Percentiles rank a stretch among this genome's conserved stretches.
phyloP scores from a whole-genome alignment of 2,113 vertebrate genomes.

The Canis aureus region DNA sequence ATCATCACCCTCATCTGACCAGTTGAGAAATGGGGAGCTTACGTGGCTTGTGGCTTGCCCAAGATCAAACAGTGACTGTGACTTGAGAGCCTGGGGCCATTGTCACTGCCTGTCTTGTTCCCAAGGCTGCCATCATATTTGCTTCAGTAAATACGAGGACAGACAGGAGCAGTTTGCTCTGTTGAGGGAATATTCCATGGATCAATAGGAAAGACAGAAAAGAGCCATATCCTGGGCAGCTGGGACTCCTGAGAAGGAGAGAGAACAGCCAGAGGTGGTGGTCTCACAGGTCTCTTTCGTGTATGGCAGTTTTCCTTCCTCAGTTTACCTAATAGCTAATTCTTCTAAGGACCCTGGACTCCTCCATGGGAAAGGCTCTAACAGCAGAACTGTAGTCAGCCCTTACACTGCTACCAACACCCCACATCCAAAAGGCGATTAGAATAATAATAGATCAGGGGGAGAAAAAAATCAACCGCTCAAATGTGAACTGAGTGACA shows the following conservation, averaged over 20 bases:
- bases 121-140: not conserved
- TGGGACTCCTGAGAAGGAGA: not conserved
- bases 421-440: not conserved
- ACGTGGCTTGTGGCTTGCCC: not conserved
- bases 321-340: not conserved
- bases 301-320: not conserved
- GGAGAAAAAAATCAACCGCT: not conserved
- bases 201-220: not conserved
- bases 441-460: not conserved
- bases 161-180: not conserved
- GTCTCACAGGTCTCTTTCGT: not conserved
- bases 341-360: slow-evolving; percentile 4
- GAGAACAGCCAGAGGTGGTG: not conserved
- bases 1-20: not conserved
- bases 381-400: not conserved
- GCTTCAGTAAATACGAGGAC: not conserved
- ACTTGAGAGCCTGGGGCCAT: not conserved
- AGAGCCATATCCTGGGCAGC: not conserved
- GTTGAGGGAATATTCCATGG: not conserved
- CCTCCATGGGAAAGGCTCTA: not conserved
- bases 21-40: not conserved
- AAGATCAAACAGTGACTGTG: not conserved
- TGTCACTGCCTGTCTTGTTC: rapidly evolving
- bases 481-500: slow-evolving; percentile 18
- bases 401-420: no score